phyloP scores from a whole-genome alignment of 2,888 invertebrate species.

The Teinopalpus imperialis region DNA sequence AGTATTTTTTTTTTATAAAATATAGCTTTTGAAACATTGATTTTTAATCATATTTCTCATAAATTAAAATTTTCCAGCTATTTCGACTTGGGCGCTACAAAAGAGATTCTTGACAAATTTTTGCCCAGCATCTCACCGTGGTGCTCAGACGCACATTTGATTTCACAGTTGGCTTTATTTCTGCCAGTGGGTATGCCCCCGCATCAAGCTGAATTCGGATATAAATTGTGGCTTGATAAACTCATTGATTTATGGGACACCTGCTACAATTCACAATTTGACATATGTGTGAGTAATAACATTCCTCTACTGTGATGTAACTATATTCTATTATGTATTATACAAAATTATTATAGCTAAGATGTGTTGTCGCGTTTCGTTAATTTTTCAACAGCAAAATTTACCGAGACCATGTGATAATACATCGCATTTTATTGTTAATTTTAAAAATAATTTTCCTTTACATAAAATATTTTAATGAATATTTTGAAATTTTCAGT shows the following conservation, averaged over 20 bases:
- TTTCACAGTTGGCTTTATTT: slow-evolving; percentile 87
- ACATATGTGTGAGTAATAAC: slow-evolving; percentile 70
- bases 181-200: slow-evolving; percentile 87
- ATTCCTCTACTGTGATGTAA: no score
- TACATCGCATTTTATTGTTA: no score
- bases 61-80: slow-evolving; percentile 72
- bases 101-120: slow-evolving; percentile 92
- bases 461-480: no score
- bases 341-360: no score
- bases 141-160: slow-evolving; percentile 75
- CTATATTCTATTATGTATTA: no score
- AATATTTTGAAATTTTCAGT: slow-evolving; percentile 72
- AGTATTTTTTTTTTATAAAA: slow-evolving; percentile 43
- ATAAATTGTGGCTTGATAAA: slow-evolving; percentile 90
- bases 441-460: no score
- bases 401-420: no score
- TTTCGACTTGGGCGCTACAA: slow-evolving; percentile 87
- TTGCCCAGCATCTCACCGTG: slow-evolving; percentile 91
- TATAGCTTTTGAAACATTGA: no score
- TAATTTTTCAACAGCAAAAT: no score
- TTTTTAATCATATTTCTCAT: no score
- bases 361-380: no score
- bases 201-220: slow-evolving; percentile 83
- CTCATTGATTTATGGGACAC: slow-evolving; percentile 89
- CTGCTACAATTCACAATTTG: slow-evolving; percentile 87